A percentile compares a stretch with the other conserved stretches of the same genome.
Evolutionary conservation across 1,140 invertebrate species (phyloP).

Genomic region (Drosophila watanabei): DNA sequence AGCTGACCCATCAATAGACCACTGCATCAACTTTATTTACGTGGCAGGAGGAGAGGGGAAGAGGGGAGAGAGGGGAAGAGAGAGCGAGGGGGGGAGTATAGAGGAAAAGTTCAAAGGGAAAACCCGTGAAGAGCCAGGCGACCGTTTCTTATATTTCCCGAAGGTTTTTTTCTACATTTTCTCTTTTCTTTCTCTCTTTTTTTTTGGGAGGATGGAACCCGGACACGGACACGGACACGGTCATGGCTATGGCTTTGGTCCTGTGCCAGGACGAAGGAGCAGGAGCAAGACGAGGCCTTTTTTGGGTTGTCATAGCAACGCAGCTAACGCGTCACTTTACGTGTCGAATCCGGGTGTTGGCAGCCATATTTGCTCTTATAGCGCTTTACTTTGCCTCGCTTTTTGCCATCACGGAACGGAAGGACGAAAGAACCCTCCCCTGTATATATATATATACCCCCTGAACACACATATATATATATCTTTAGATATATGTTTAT

Average conservation of each 20-base stretch:
- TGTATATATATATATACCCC: slow-evolving; percentile 12
- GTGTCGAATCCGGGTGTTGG: slow-evolving; percentile 85
- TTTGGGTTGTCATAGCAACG: slow-evolving; percentile 81
- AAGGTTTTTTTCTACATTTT: background rate
- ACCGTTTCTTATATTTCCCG: slow-evolving; percentile 21
- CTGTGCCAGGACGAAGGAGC: slow-evolving; percentile 4
- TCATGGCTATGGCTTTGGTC: background rate
- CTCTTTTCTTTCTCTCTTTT: slow-evolving; percentile 3
- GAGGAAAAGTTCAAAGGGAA: slow-evolving; percentile 31
- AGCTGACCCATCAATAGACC: slow-evolving; percentile 47
- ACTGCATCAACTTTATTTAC: slow-evolving; percentile 44
- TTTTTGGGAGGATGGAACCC: background rate
- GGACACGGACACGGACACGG: background rate
- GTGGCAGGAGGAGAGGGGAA: slow-evolving; percentile 9
- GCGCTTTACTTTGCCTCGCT: slow-evolving; percentile 79
- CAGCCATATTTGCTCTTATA: slow-evolving; percentile 85
- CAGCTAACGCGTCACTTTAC: slow-evolving; percentile 84
- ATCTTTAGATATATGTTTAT: background rate
- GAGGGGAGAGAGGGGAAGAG: background rate
- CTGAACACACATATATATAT: background rate
- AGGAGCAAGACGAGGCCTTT: slow-evolving; percentile 18
- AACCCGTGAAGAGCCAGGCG: slow-evolving; percentile 1
- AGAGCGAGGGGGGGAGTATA: background rate
- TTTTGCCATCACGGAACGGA: slow-evolving; percentile 45
- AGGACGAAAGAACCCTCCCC: slow-evolving; percentile 40